Percentiles rank a stretch among this genome's conserved stretches.
Evolutionary conservation across 2,797 vertebrate genomes (phyloP).

Genomic region (Melanotaenia maccullochi): DNA sequence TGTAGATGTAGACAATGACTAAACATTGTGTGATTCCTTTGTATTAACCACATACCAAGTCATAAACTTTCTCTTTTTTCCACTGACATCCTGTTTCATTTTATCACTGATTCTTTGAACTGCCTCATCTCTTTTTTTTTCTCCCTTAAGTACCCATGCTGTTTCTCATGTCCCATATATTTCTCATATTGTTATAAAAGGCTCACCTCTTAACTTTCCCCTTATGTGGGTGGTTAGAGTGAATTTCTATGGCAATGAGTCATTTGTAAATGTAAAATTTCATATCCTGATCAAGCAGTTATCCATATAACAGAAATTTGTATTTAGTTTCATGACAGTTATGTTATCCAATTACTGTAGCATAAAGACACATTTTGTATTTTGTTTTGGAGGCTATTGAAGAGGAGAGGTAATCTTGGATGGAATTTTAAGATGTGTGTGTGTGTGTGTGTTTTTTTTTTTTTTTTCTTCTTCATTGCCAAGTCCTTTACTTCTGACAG

Average conservation of each 20-base stretch:
- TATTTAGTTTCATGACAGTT: neutral
- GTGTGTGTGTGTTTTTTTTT: neutral
- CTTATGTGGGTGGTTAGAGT: constrained; percentile 31
- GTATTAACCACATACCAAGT: neutral
- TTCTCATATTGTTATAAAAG: constrained; percentile 21
- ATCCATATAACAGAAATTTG: neutral
- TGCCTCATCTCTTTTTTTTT: neutral
- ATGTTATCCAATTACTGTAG: neutral
- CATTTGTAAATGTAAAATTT: constrained; percentile 22
- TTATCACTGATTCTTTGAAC: constrained; percentile 14
- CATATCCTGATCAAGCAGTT: neutral
- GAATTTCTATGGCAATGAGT: constrained; percentile 16
- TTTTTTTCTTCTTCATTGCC: neutral
- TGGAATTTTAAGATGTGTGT: neutral
- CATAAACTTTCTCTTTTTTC: neutral
- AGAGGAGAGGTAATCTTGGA: constrained; percentile 13
- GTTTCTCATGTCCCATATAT: constrained; percentile 14
- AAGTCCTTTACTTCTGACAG: constrained; percentile 37
- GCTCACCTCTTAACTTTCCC: constrained; percentile 29
- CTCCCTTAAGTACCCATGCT: neutral
- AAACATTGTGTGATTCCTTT: neutral
- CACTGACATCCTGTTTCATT: neutral
- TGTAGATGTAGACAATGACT: neutral
- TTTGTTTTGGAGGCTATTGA: neutral
- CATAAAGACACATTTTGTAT: neutral